Evolutionary conservation across 2,888 invertebrate genomes (phyloP).

Genomic region (Ischnura elegans): DNA sequence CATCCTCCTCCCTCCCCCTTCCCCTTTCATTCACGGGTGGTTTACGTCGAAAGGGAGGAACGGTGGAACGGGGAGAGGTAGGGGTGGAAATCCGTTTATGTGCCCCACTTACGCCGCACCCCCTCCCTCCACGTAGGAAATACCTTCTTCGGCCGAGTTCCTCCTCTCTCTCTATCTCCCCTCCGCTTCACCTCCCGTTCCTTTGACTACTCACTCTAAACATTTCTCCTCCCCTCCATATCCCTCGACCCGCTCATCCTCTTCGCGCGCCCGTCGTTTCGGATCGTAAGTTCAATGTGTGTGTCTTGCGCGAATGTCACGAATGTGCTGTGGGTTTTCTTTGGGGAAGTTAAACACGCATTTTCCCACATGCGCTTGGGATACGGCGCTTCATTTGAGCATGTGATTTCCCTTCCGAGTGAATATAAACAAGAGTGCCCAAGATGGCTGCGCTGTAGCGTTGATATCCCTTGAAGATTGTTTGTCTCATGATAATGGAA

Average conservation of each 20-base stretch:
- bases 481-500: too few species aligned
- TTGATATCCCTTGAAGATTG: too few species aligned
- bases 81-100: neutral
- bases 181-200: slow-evolving; percentile 20
- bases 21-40: slow-evolving; percentile 9
- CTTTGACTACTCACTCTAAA: slow-evolving; percentile 27
- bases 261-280: too few species aligned
- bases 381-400: too few species aligned
- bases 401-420: too few species aligned
- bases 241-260: neutral
- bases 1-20: neutral
- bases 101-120: neutral
- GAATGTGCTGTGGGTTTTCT: too few species aligned
- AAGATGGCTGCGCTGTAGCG: too few species aligned
- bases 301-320: too few species aligned
- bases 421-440: too few species aligned
- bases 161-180: neutral
- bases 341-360: too few species aligned
- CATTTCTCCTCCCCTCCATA: neutral
- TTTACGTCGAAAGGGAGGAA: slow-evolving; percentile 17
- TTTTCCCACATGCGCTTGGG: too few species aligned
- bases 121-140: neutral
- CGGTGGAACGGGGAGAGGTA: neutral
- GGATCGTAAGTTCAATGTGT: too few species aligned
- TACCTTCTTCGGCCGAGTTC: slow-evolving; percentile 23